Evolutionary conservation across 2,113 vertebrate genomes (phyloP).

Genomic region (Xenus cinereus): DNA sequence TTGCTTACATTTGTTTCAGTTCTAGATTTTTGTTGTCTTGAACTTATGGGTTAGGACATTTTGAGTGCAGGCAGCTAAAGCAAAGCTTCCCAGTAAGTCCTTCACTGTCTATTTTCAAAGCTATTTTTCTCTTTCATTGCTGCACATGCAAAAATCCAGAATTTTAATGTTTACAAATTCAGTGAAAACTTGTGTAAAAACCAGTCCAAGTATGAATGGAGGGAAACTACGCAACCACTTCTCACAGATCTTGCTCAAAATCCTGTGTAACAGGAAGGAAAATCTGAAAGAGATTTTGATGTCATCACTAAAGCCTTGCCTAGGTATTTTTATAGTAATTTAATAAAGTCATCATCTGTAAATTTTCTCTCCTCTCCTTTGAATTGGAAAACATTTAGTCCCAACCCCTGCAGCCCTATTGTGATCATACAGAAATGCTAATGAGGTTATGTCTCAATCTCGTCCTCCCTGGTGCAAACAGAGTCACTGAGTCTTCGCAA

Average conservation of each 20-base stretch:
- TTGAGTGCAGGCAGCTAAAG: background rate
- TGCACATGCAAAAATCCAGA: background rate
- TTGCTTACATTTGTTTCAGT: background rate
- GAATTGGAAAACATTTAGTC: slow-evolving; percentile 5
- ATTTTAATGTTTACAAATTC: background rate
- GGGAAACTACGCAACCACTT: background rate
- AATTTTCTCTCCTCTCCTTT: slow-evolving; percentile 45
- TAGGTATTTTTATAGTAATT: slow-evolving; percentile 11
- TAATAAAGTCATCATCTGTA: slow-evolving; percentile 50
- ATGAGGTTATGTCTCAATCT: slow-evolving; percentile 40
- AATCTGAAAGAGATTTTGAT: background rate
- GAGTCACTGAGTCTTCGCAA: background rate
- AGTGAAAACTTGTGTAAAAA: background rate
- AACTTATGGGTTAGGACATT: background rate
- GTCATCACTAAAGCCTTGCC: background rate
- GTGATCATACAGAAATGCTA: slow-evolving; percentile 9
- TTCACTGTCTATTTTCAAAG: background rate
- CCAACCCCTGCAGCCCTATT: background rate
- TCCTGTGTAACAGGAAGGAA: background rate
- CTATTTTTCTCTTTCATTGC: background rate
- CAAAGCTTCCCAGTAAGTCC: background rate
- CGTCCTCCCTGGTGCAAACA: background rate
- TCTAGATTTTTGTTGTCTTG: background rate
- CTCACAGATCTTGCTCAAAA: background rate
- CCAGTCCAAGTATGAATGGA: background rate